Conservation (phyloP, 2,888 invertebrate genomes). For the Dryobotodes eremita region DNA sequence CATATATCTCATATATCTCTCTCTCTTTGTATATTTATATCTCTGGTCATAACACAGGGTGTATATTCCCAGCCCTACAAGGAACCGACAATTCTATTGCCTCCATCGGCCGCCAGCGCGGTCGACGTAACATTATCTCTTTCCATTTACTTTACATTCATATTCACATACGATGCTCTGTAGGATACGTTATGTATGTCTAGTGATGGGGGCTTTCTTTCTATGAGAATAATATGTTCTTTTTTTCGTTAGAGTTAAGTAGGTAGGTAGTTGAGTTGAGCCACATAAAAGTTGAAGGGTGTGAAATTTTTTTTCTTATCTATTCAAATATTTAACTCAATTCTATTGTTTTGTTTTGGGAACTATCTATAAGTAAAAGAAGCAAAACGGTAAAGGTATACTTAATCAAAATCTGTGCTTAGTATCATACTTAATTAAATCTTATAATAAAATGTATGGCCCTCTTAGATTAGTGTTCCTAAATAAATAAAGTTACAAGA, state of each 20-base stretch:
- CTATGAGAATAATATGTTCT: conserved; percentile 10
- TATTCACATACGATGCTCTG: conserved; percentile 53
- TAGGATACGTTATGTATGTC: conserved; percentile 42
- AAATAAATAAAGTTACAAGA: no score
- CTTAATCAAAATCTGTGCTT: no score
- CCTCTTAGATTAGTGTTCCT: no score
- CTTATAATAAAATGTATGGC: no score
- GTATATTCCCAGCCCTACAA: conserved; percentile 20
- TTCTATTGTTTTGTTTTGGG: neutral
- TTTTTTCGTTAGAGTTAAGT: neutral
- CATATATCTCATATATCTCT: no score
- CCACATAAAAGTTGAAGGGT: conserved; percentile 3
- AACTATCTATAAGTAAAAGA: neutral
- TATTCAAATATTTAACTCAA: neutral
- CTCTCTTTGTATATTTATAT: no score
- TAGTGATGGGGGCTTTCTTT: conserved; percentile 6
- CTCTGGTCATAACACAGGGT: neutral
- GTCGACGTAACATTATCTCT: conserved; percentile 69
- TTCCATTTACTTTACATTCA: conserved; percentile 69
- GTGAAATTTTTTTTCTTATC: neutral
- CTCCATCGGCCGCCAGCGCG: conserved; percentile 62
- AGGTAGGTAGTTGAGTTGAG: neutral
- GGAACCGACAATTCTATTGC: conserved; percentile 64
- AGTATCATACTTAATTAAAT: no score
- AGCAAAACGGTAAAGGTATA: no score